These are phyloP conservation scores for Lithophane socia DNA, from an alignment of 2,888 invertebrate genomes.

Conservation along the genomic window DNA sequence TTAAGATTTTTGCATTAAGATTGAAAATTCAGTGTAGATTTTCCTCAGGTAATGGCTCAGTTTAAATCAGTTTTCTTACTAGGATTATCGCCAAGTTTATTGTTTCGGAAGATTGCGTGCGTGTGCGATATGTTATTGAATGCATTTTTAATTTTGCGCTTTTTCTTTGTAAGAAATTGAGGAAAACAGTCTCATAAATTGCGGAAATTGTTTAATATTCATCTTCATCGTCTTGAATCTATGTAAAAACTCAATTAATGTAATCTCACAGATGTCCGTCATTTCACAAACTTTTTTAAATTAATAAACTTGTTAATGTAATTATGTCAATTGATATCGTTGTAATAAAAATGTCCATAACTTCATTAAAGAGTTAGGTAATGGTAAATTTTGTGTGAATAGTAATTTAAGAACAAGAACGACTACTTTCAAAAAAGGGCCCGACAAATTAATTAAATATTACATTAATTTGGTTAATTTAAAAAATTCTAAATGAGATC, in stretches of 20 bases:
- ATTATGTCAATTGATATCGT: neutral
- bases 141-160: conserved; percentile 42
- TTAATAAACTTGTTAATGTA: neutral
- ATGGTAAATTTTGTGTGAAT: neutral
- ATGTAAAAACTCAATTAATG: neutral
- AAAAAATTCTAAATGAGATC: neutral
- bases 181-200: neutral
- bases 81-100: conserved; percentile 37
- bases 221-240: neutral
- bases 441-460: neutral
- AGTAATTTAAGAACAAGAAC: neutral
- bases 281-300: neutral
- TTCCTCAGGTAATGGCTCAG: conserved; percentile 23
- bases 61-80: conserved; percentile 49
- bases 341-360: neutral
- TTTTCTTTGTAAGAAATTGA: conserved; percentile 18
- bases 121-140: conserved; percentile 18
- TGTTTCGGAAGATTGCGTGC: conserved; percentile 43
- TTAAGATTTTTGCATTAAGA: neutral
- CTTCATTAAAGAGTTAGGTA: neutral
- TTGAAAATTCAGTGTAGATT: conserved; percentile 19
- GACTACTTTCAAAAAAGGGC: neutral
- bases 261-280: too few relatives aligned
- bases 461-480: neutral
- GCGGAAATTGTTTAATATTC: neutral